These are phyloP conservation scores for Chiloscyllium punctatum DNA, from an alignment of 2,797 vertebrate species.

Conservation along the genomic window DNA sequence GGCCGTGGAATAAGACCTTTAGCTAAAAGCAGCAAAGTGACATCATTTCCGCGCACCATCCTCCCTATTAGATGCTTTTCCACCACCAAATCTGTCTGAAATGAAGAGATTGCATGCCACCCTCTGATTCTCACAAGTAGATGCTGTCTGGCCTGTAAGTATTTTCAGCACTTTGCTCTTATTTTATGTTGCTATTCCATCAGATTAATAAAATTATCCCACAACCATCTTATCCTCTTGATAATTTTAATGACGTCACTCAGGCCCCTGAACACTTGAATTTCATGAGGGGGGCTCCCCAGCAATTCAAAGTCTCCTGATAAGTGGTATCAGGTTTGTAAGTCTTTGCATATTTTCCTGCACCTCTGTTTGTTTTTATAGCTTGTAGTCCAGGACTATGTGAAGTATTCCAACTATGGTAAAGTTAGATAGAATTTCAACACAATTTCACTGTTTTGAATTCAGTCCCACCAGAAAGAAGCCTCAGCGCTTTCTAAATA, in stretches of 20 bases:
- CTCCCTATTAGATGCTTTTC: too few relatives aligned
- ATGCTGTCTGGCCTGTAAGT: too few relatives aligned
- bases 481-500: background rate
- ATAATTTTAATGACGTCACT: background rate
- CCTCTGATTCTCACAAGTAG: too few relatives aligned
- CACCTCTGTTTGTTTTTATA: background rate
- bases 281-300: background rate
- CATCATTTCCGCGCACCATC: too few relatives aligned
- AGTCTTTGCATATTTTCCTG: background rate
- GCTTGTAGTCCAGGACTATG: background rate
- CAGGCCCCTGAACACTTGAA: too few relatives aligned
- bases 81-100: too few relatives aligned
- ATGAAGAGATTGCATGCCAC: too few relatives aligned
- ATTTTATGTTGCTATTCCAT: too few relatives aligned
- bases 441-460: background rate
- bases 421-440: too few relatives aligned
- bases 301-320: background rate
- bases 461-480: background rate
- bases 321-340: background rate
- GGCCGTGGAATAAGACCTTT: too few relatives aligned
- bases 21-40: too few relatives aligned
- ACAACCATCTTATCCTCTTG: background rate
- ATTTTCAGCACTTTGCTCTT: too few relatives aligned
- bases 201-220: background rate
- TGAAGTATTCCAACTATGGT: background rate